Evolutionary conservation across 2,888 invertebrate genomes (phyloP).

Genomic region (Ernsta delagoae): DNA sequence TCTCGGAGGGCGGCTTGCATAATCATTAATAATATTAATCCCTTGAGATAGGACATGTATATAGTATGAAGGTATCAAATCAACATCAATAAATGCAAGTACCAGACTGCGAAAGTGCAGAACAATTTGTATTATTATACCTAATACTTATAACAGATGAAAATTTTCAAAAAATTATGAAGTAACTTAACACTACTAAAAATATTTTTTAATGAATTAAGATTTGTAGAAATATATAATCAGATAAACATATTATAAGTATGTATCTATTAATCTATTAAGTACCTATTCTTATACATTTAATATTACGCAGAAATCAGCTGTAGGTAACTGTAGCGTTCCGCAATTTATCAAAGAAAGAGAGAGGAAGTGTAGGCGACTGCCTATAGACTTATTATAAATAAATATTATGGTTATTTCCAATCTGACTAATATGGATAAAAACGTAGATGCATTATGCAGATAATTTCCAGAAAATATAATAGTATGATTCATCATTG

Average conservation of each 20-base stretch:
- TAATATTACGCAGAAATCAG: too few species aligned
- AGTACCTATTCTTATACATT: too few species aligned
- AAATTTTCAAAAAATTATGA: too few species aligned
- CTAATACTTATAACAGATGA: too few species aligned
- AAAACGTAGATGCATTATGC: too few species aligned
- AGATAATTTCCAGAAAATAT: neutral
- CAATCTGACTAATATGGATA: constrained; percentile 21
- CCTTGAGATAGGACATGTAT: neutral
- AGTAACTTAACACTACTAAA: too few species aligned
- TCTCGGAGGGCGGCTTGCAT: constrained; percentile 23
- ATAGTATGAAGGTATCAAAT: neutral
- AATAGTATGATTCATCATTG: too few species aligned
- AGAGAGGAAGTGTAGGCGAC: neutral
- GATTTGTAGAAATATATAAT: too few species aligned
- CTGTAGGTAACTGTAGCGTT: neutral
- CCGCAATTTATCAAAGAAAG: neutral
- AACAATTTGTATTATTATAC: neutral
- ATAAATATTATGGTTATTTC: constrained; percentile 6
- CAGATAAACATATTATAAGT: too few species aligned
- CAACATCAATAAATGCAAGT: constrained; percentile 3
- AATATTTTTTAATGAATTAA: too few species aligned
- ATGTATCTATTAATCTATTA: too few species aligned
- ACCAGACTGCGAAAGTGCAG: neutral
- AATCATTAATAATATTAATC: constrained; percentile 19
- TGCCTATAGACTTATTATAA: too few species aligned